phyloP scores from a whole-genome alignment of 2,113 vertebrate species.

The Cryptomyrus ogoouensis region DNA sequence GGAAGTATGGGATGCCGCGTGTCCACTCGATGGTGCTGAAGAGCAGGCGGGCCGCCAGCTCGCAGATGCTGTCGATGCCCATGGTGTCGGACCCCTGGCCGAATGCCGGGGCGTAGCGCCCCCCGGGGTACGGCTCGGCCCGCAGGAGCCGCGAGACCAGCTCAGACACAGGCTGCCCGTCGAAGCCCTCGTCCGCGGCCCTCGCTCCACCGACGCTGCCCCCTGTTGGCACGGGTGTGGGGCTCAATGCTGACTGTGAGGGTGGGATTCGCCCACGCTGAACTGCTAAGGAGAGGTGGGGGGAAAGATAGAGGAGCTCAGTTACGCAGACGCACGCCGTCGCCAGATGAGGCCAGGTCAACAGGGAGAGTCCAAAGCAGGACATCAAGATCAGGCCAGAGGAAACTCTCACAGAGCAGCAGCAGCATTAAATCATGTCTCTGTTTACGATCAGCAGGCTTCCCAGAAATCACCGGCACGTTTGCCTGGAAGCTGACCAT shows the following conservation, averaged over 20 bases:
- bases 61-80: constrained; percentile 97
- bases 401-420: not conserved
- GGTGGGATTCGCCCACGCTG: constrained; percentile 89
- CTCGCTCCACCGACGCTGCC: constrained; percentile 34
- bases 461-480: not conserved
- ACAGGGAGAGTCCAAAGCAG: not conserved
- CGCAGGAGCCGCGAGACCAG: constrained; percentile 88
- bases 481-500: not conserved
- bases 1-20: constrained; percentile 88
- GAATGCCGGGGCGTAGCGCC: constrained; percentile 73
- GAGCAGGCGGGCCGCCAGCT: constrained; percentile 87
- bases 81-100: constrained; percentile 63
- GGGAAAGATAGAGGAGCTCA: constrained; percentile 15
- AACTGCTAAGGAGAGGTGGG: constrained; percentile 64
- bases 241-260: constrained; percentile 75
- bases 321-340: not conserved
- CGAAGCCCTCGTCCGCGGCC: constrained; percentile 70
- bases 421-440: not conserved
- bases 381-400: not conserved
- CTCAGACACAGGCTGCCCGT: constrained; percentile 84
- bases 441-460: not conserved
- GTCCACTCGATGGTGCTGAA: constrained; percentile 98
- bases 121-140: constrained; percentile 84
- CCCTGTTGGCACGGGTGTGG: constrained; percentile 58
- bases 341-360: not conserved